Evolutionary conservation across 1,140 invertebrate species (phyloP).

Genomic region (Cepaea nemoralis): DNA sequence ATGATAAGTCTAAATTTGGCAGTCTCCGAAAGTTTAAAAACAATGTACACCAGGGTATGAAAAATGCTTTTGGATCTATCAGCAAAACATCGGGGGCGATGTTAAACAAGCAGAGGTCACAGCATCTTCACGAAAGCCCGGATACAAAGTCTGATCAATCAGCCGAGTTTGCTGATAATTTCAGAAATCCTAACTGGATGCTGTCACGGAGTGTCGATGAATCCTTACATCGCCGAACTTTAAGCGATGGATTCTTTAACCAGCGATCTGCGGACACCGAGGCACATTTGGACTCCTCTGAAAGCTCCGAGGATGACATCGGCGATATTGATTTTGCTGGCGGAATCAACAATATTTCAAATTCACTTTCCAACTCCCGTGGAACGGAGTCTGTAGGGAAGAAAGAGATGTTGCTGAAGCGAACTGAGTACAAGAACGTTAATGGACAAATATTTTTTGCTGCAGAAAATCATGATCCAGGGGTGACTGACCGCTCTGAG

Average conservation of each 20-base stretch:
- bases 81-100: conserved; percentile 63
- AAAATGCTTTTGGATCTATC: conserved; percentile 65
- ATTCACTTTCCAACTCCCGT: background rate
- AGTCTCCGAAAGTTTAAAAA: conserved; percentile 63
- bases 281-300: conserved; percentile 33
- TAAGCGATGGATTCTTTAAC: background rate
- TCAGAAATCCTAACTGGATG: conserved; percentile 25
- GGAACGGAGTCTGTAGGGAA: conserved; percentile 19
- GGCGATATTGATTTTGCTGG: conserved; percentile 42
- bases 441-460: conserved; percentile 58
- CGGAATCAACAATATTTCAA: conserved; percentile 42
- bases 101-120: conserved; percentile 45
- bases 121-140: conserved; percentile 30
- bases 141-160: background rate
- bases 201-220: background rate
- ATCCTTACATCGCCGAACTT: background rate
- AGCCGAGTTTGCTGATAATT: background rate
- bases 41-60: conserved; percentile 59
- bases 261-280: conserved; percentile 32
- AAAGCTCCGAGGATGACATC: conserved; percentile 46
- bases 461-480: conserved; percentile 52
- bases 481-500: background rate
- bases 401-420: conserved; percentile 49
- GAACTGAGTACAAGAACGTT: conserved; percentile 56
- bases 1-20: conserved; percentile 58